phyloP scores from a whole-genome alignment of 2,888 invertebrate genomes.

The Venusia cambrica region DNA sequence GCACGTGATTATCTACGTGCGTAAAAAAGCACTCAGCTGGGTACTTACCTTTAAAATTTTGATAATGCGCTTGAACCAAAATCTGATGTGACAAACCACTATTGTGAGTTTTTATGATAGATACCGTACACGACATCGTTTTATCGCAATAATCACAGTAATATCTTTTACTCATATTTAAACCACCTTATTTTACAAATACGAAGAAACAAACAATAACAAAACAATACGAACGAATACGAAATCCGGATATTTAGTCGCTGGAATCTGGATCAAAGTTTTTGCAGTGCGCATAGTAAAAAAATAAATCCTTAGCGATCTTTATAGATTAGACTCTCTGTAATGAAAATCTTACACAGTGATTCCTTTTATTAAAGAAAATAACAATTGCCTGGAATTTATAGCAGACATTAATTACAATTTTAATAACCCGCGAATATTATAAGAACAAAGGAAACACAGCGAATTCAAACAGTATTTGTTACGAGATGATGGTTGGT shows the following conservation, averaged over 20 bases:
- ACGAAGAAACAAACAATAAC: too few relatives aligned
- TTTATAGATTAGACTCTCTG: too few relatives aligned
- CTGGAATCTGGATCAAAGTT: too few relatives aligned
- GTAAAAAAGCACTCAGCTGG: too few relatives aligned
- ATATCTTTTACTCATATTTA: slow-evolving; percentile 89
- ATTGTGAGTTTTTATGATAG: slow-evolving; percentile 87
- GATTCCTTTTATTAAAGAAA: slow-evolving; percentile 27
- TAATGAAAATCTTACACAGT: slow-evolving; percentile 15
- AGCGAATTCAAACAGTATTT: slow-evolving; percentile 57
- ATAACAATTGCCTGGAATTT: slow-evolving; percentile 48
- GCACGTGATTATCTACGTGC: too few relatives aligned
- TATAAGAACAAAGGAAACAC: slow-evolving; percentile 49
- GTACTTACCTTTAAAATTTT: slow-evolving; percentile 86
- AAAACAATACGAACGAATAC: too few relatives aligned
- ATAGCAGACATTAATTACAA: slow-evolving; percentile 58
- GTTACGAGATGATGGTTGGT: slow-evolving; percentile 45
- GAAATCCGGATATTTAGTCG: too few relatives aligned
- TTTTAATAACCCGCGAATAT: slow-evolving; percentile 51
- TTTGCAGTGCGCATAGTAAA: too few relatives aligned
- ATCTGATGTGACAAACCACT: slow-evolving; percentile 86
- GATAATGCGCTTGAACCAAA: slow-evolving; percentile 85
- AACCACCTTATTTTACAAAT: too few relatives aligned
- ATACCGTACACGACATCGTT: slow-evolving; percentile 86
- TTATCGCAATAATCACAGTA: slow-evolving; percentile 92
- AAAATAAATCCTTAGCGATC: too few relatives aligned